These are phyloP conservation scores for Balearica regulorum DNA, from an alignment of 2,797 vertebrate genomes.

Conservation along the genomic window DNA sequence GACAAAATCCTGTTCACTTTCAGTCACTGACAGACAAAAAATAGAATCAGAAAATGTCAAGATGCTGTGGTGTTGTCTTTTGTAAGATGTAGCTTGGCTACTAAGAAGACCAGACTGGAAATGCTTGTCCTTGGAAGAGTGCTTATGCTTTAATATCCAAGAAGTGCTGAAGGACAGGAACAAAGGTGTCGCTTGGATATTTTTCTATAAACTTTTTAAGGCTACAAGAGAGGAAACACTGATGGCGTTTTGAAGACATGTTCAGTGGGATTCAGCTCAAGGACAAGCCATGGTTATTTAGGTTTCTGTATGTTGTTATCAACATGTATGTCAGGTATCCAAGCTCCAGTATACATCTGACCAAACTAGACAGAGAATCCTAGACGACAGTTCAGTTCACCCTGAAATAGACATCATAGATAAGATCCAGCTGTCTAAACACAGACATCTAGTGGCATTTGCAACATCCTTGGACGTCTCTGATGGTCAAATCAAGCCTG, in stretches of 20 bases:
- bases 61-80: not conserved
- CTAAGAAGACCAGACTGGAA: not conserved
- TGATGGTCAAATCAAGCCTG: not conserved
- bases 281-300: not conserved
- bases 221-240: not conserved
- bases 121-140: not conserved
- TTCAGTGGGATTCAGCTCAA: not conserved
- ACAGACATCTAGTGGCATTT: not conserved
- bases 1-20: not conserved
- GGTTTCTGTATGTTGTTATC: not conserved
- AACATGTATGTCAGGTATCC: fast-evolving
- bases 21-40: not conserved
- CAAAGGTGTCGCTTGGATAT: not conserved
- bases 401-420: not conserved
- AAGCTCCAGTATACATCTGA: no score
- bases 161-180: not conserved
- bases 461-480: not conserved
- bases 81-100: not conserved
- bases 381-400: not conserved
- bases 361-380: not conserved
- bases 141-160: not conserved
- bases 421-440: not conserved
- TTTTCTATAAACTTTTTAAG: not conserved
- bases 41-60: not conserved
- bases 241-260: not conserved